A percentile compares a stretch with the other conserved stretches of the same genome.
Conservation (phyloP, 2,797 vertebrate genomes). For the Rhynchonycteris naso region DNA sequence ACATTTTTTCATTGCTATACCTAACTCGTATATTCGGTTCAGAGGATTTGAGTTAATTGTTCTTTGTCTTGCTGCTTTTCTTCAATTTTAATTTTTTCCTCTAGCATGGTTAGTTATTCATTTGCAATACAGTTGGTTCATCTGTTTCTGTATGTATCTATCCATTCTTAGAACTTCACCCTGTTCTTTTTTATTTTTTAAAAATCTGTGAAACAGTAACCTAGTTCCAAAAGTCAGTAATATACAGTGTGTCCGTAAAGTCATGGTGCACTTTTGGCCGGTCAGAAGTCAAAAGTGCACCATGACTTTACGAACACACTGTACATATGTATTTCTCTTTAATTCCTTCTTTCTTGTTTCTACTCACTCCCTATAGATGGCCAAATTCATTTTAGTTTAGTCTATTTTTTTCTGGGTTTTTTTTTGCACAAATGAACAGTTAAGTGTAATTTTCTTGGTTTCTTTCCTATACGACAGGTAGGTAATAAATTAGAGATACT, state of each 20-base stretch:
- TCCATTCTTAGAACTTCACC: not conserved
- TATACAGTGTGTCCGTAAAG: too few species aligned
- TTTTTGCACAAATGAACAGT: not conserved
- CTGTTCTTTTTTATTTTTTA: not conserved
- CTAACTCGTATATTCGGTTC: not conserved
- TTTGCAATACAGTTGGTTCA: not conserved
- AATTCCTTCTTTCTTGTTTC: not conserved
- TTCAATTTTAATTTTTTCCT: not conserved
- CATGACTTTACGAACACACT: too few species aligned
- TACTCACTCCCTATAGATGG: not conserved
- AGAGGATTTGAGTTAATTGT: not conserved
- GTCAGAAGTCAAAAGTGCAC: too few species aligned
- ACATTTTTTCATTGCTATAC: not conserved
- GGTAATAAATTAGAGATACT: not conserved
- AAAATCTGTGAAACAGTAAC: slow-evolving; percentile 25
- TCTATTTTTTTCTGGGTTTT: slow-evolving; percentile 27
- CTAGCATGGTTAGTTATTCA: not conserved
- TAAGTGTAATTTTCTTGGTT: slow-evolving; percentile 15
- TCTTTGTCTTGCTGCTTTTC: not conserved
- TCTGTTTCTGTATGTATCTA: slow-evolving; percentile 16
- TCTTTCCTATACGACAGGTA: not conserved
- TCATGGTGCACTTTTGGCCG: too few species aligned
- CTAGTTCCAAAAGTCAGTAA: slow-evolving; percentile 27
- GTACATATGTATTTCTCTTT: not conserved
- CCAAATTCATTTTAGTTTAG: not conserved